Conservation (phyloP, 2,888 invertebrate species). For the Chrysomela aeneicollis region DNA sequence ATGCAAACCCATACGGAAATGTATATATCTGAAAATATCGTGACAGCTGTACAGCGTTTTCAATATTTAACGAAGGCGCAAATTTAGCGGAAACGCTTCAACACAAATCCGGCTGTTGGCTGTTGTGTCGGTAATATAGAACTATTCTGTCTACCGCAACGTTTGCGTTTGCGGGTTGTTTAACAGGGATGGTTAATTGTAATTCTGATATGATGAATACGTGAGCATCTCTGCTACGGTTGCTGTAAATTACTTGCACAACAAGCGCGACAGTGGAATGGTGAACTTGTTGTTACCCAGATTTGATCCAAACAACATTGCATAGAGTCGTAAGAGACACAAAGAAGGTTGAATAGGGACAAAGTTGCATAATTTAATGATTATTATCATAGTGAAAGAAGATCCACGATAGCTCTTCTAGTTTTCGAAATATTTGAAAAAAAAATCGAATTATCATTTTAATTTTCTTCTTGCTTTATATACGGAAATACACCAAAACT, state of each 20-base stretch:
- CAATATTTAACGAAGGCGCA: constrained; percentile 22
- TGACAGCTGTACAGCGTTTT: constrained; percentile 10
- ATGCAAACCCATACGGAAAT: too few relatives aligned
- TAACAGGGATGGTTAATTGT: background rate
- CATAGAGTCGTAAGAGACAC: too few relatives aligned
- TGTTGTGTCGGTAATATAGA: constrained; percentile 13
- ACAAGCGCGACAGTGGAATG: background rate
- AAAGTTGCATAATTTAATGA: too few relatives aligned
- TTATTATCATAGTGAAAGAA: too few relatives aligned
- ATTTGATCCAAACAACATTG: background rate
- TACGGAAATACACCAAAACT: too few relatives aligned
- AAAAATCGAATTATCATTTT: too few relatives aligned
- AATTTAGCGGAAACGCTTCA: constrained; percentile 26
- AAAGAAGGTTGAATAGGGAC: too few relatives aligned
- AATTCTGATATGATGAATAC: background rate
- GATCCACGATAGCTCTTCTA: too few relatives aligned
- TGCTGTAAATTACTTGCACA: constrained; percentile 1
- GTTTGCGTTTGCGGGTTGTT: background rate
- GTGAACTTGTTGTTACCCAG: background rate
- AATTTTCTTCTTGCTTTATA: too few relatives aligned
- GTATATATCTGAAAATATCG: background rate
- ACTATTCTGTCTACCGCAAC: constrained; percentile 4
- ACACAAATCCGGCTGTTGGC: constrained; percentile 14
- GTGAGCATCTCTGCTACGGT: background rate
- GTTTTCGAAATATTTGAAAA: too few relatives aligned